Evolutionary conservation across 2,113 vertebrate genomes (phyloP), one percentile per base, ranked within the genome.

Genomic region (Scomber scombrus): DNA sequence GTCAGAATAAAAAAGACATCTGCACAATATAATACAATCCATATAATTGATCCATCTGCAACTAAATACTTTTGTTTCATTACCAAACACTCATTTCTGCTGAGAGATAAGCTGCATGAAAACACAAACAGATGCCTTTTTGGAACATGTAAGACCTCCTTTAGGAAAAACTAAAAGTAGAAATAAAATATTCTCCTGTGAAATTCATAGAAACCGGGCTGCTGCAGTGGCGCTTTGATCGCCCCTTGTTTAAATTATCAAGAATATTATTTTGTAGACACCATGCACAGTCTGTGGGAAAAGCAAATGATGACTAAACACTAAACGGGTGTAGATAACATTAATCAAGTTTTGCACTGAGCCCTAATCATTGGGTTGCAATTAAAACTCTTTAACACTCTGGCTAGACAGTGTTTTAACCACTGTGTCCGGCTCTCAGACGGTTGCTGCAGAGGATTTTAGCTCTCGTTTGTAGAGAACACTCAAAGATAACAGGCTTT

Each of bases 401-500:
- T 45, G 63, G 26, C 21, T 74, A 74, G 58, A 67, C 79, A 29
- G 62, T 75, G 67, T 82, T 85, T 73, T 63, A 74, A 72, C 54
- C 11, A 26, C 23, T 13, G 12, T 26, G 70, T 75, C 67, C 77
- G 18, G 77, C 77, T 75, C 62, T 83, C 49, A 29, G 21, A 66
- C 64, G 31, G 18, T 26, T 21, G 11, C 72, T 57, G 47, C 75
- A 66, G 71, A 79, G 54, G 68, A 76, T 60, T 43, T 79, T 51
- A 77, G 52, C 77, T 71, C 56, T 73, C 57, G 13, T 58, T 88
- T 61, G 49, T 34, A 21, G 45, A 79, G 74, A 77, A 71, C 58
- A 67, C 70, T 66, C 64, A 60, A 81, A 80, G 87, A 84, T 91
- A 86, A 90, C 78, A 83, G 61, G 77, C 73, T 63, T 82, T 82